phyloP scores from a whole-genome alignment of 2,797 vertebrate genomes.

The Neomorphus geoffroyi region DNA sequence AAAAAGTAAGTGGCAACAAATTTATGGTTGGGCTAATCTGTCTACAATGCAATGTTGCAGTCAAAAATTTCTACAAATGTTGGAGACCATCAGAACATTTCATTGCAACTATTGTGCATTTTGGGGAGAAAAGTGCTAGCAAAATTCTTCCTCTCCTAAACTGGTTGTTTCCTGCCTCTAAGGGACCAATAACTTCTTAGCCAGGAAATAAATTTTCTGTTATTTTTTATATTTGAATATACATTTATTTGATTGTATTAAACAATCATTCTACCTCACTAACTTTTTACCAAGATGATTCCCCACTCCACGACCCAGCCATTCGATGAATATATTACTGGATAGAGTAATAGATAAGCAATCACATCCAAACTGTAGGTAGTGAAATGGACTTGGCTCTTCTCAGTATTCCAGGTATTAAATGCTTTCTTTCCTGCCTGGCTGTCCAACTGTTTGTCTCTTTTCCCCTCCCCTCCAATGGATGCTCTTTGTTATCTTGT shows the following conservation, averaged over 20 bases:
- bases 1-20: not conserved
- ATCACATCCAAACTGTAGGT: not conserved
- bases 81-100: not conserved
- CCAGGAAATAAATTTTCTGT: not conserved
- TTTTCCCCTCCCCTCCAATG: not conserved
- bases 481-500: not conserved
- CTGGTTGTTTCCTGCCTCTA: not conserved
- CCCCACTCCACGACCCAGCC: not conserved
- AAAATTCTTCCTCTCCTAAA: not conserved
- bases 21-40: not conserved
- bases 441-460: not conserved
- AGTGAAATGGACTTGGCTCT: not conserved
- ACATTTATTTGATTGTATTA: conserved; percentile 20
- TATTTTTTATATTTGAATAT: conserved; percentile 9
- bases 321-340: not conserved
- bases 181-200: not conserved
- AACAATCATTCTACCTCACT: not conserved
- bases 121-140: not conserved
- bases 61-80: not conserved
- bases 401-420: not conserved
- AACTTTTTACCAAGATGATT: not conserved
- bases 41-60: not conserved
- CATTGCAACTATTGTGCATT: not conserved
- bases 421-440: not conserved
- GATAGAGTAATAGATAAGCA: not conserved